Base-by-base conservation (phyloP, 2,888 invertebrate genomes). In the Chrysolina haemoptera region DNA sequence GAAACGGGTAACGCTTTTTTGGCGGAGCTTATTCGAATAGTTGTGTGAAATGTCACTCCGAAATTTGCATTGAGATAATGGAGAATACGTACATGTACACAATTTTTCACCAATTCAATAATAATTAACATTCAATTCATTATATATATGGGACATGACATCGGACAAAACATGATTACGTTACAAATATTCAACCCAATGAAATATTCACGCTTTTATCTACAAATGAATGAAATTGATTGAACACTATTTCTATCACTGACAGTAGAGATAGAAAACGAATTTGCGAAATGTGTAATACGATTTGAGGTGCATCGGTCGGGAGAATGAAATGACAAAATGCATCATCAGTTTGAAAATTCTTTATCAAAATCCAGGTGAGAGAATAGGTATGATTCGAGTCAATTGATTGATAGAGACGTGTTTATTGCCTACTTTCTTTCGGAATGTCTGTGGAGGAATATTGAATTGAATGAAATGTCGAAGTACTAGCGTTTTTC, bases 51-150 rank as follows among this genome's bases (percentile, higher is more conserved):
- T 59, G 59, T 59, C 27, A 27, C 16, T n/a, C 5, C n/a, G 27
- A 27, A 27, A 59, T 59, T 59, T n/a, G 27, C 59, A 59, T 59
- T 59, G 10, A 59, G 12, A 59, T 59, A 27, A 59, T 27, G 59
- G 6, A 27, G 59, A 59, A 35, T 59, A 14, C n/a, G 35, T 9
- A 27, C 27, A 35, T 2, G n/a, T 8, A 35, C 35, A 35, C n/a
- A 3, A 9, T 9, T n/a, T 35, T 16, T 35, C 1, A 50, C 18
- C 50, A 18, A 59, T 27, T 27, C 59, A 11, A 35, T 59, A 59
- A 22, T 12, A 59, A 59, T 27, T 59, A 59, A 59, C 59, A 27
- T 27, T 59, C 59, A 27, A n/a, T 59, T n/a, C 1, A 59, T 27
- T 59, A 59, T 27, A 27, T 59, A 59, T 27, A 27, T 59, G 5